These are phyloP conservation scores for Sabatieria punctata DNA, from an alignment of 2,888 invertebrate genomes.

Conservation along the genomic window DNA sequence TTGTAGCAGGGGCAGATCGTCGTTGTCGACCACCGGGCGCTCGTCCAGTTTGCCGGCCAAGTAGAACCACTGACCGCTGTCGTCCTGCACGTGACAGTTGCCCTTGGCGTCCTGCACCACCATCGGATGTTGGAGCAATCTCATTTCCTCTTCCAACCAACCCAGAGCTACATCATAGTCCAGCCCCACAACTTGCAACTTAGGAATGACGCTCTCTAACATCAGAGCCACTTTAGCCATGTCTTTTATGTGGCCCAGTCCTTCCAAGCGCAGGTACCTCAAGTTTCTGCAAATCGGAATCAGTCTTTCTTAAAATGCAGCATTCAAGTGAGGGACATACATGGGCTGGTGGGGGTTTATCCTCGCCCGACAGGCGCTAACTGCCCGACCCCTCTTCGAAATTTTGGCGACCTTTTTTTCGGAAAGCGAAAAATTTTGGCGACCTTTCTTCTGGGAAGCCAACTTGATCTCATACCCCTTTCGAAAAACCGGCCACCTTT, in stretches of 20 bases:
- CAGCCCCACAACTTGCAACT: slow-evolving; percentile 32
- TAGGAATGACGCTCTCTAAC: slow-evolving; percentile 35
- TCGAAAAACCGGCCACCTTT: too few relatives aligned
- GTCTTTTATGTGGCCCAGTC: slow-evolving; percentile 30
- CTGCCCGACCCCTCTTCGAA: too few relatives aligned
- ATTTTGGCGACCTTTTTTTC: too few relatives aligned
- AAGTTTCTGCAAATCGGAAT: slow-evolving; percentile 32
- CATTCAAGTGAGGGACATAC: not conserved
- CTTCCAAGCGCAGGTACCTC: slow-evolving; percentile 32
- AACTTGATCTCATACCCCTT: too few relatives aligned
- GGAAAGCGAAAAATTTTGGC: too few relatives aligned
- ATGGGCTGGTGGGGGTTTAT: too few relatives aligned
- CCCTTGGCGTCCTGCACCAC: slow-evolving; percentile 27
- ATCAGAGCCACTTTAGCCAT: slow-evolving; percentile 31
- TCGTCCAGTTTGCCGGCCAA: slow-evolving; percentile 21
- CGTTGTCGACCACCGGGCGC: slow-evolving; percentile 21
- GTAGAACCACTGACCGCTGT: slow-evolving; percentile 25
- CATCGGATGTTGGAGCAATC: slow-evolving; percentile 18
- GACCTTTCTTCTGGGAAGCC: too few relatives aligned
- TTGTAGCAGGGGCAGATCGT: slow-evolving; percentile 6
- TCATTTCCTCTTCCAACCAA: slow-evolving; percentile 18
- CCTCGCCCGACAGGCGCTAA: too few relatives aligned
- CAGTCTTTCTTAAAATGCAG: not conserved
- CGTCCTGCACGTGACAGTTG: slow-evolving; percentile 27
- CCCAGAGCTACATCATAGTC: slow-evolving; percentile 24